Base-by-base conservation (phyloP, 2,797 vertebrate species). In the Balearica regulorum region DNA sequence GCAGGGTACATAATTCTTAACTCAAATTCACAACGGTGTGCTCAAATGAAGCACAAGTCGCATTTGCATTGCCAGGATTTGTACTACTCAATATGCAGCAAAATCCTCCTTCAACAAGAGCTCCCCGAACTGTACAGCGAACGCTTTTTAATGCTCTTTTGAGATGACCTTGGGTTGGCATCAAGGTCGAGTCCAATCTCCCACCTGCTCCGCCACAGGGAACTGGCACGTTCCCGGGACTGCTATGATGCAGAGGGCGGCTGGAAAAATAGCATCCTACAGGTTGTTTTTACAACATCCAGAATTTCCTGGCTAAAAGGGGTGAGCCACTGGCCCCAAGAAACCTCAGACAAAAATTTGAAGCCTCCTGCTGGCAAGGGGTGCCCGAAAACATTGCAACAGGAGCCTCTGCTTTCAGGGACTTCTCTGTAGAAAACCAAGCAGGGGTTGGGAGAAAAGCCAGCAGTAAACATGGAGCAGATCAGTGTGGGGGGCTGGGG, bases 21-120 rank as follows among this genome's bases (percentile, higher is more conserved):
- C 51, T 82, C 66, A 70, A 84, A 89, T 60, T 77, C 73, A 84
- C 77, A 76, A 76, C 9, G 3, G 55, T 37, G 58, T 28, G 70
- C 60, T 69, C 77, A 70, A 44, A 84, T 15, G 80, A 87, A 93
- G 66, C 62, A 81, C 35, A 75, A 86, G n/a, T 55, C 68, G 72
- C 55, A 46, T 73, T 68, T 85, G 48, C 48, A 53, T 39, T 20
- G 44, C 70, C 35, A 65, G 80, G 57, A 87, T 93, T 93, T 87
- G 65, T 54, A 18, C 64, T 69, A 6, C 28, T 89, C 70, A 72
- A 68, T 4, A 84, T 53, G 48, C 66, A 94, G 70, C 57, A 79
- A 96, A 96, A 96, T 77, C 57, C 41, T 79, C 68, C 71, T 71
- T 77, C 73, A 58, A 57, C 31, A 77, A 92, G 89, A 93, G 57